These are phyloP conservation scores for Augiades crinisus DNA, from an alignment of 2,888 invertebrate species.

Conservation along the genomic window DNA sequence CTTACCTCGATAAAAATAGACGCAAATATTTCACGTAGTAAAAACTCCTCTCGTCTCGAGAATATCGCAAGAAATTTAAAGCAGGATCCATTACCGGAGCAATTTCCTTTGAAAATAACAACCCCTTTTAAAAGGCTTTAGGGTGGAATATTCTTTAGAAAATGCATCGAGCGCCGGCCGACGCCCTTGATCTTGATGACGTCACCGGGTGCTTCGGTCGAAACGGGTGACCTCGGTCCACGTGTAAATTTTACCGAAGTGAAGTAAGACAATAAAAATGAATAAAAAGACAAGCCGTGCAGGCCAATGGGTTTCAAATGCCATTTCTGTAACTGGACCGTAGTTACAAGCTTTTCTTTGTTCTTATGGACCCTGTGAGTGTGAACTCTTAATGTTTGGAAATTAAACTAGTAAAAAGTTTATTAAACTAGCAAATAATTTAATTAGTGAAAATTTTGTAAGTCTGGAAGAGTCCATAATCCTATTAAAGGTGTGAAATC, in stretches of 20 bases:
- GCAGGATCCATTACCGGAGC: slow-evolving; percentile 22
- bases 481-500: too few relatives aligned
- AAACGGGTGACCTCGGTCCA: too few relatives aligned
- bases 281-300: too few relatives aligned
- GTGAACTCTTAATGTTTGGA: too few relatives aligned
- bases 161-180: slow-evolving; percentile 5
- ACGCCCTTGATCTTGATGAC: slow-evolving; percentile 15
- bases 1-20: slow-evolving; percentile 5
- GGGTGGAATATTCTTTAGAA: slow-evolving; percentile 13
- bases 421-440: too few relatives aligned
- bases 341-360: too few relatives aligned
- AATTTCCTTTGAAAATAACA: slow-evolving; percentile 25
- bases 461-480: too few relatives aligned
- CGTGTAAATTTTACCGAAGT: background rate
- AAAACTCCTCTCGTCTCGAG: slow-evolving; percentile 6
- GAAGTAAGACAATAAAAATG: background rate
- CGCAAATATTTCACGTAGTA: slow-evolving; percentile 7
- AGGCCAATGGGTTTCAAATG: too few relatives aligned
- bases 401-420: too few relatives aligned
- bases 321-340: too few relatives aligned
- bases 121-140: slow-evolving; percentile 11
- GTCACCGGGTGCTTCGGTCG: slow-evolving; percentile 1
- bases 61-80: slow-evolving; percentile 2
- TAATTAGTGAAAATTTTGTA: too few relatives aligned
- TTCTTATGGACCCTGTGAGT: too few relatives aligned